phyloP scores from a whole-genome alignment of 2,797 vertebrate genomes.

The Microctenopoma lineatum region DNA sequence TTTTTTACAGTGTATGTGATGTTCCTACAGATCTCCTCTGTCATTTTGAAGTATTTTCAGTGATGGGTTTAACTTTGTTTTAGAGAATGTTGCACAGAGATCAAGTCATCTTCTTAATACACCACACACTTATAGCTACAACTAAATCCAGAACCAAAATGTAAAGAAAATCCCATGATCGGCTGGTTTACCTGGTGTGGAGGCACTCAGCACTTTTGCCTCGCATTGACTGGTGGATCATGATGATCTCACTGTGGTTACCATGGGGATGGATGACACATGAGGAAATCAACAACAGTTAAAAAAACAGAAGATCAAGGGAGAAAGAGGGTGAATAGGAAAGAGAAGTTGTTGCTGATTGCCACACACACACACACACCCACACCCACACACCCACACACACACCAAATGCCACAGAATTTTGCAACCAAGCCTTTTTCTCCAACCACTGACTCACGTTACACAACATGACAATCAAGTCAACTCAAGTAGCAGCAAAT shows the following conservation, averaged over 20 bases:
- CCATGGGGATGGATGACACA: conserved; percentile 92
- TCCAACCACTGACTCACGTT: conserved; percentile 18
- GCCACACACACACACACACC: conserved; percentile 25
- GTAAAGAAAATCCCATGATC: conserved; percentile 33
- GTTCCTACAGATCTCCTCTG: not conserved
- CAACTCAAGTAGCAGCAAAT: conserved; percentile 11
- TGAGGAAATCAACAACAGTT: conserved; percentile 86
- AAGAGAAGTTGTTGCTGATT: conserved; percentile 45
- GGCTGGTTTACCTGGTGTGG: conserved; percentile 92
- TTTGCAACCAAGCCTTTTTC: conserved; percentile 6
- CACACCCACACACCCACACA: conserved; percentile 22
- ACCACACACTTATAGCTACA: conserved; percentile 2
- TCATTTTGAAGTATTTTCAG: not conserved
- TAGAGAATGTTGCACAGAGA: not conserved
- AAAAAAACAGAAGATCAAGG: conserved; percentile 77
- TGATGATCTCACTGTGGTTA: conserved; percentile 98
- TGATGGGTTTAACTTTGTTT: not conserved
- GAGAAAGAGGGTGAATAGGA: conserved; percentile 76
- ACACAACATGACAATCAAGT: conserved; percentile 5
- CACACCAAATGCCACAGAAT: conserved; percentile 30
- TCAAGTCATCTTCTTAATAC: not conserved
- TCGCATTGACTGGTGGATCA: conserved; percentile 97
- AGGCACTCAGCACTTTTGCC: conserved; percentile 99
- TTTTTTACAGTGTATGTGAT: too few species aligned
- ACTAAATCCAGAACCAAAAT: conserved; percentile 22